A percentile compares a stretch with the other conserved stretches of the same genome.
phyloP scores from a whole-genome alignment of 35 echinoderm and acorn worm genomes.

The Apostichopus japonicus region DNA sequence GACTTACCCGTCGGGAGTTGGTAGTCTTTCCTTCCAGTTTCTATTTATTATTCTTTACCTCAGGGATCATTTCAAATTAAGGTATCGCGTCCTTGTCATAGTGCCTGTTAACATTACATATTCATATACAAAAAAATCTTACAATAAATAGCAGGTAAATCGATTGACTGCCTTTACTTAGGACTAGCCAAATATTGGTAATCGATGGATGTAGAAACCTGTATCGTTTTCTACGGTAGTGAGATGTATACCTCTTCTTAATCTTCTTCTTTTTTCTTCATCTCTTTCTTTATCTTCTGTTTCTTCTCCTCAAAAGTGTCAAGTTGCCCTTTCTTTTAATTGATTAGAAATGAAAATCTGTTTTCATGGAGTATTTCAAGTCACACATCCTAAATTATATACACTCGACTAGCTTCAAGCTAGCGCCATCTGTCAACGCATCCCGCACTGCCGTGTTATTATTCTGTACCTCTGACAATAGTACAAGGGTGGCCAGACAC shows the following conservation, averaged over 20 bases:
- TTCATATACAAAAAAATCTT: too few species aligned
- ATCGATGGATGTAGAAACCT: too few species aligned
- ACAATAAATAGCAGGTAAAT: too few species aligned
- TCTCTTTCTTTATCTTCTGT: background rate
- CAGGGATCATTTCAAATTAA: too few species aligned
- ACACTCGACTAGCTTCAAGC: constrained; percentile 35
- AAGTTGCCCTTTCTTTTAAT: constrained; percentile 25
- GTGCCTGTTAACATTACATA: too few species aligned
- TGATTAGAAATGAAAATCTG: constrained; percentile 21
- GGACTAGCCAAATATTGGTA: too few species aligned
- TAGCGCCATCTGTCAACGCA: constrained; percentile 46
- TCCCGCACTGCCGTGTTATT: background rate
- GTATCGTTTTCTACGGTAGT: too few species aligned
- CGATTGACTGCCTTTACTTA: too few species aligned
- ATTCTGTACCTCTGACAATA: background rate
- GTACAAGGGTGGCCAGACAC: background rate
- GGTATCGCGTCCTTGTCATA: too few species aligned
- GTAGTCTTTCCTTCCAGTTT: too few species aligned
- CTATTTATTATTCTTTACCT: too few species aligned
- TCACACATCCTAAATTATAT: constrained; percentile 48
- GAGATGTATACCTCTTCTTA: background rate
- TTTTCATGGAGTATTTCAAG: constrained; percentile 42
- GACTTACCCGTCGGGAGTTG: too few species aligned
- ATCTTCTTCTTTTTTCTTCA: background rate
- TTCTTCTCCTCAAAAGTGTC: background rate